A percentile compares a stretch with the other conserved stretches of the same genome.
These are phyloP conservation scores for Tachina lurida DNA, from an alignment of 2,888 invertebrate species.

Conservation along the genomic window DNA sequence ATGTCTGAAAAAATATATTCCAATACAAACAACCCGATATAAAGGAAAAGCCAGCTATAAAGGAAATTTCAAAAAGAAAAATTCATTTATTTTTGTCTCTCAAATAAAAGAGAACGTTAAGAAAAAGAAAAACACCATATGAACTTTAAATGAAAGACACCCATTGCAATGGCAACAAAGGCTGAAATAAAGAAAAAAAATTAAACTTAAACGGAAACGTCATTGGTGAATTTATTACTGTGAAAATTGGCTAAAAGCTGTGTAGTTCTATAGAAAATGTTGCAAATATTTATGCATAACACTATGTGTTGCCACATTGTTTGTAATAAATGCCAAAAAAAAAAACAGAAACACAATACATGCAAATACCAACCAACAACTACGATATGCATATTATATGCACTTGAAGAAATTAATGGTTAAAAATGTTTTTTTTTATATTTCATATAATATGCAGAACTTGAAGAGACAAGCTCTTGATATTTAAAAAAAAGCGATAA, in stretches of 20 bases:
- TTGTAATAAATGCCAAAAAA: constrained; percentile 47
- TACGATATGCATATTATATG: too few species aligned
- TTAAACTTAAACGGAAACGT: constrained; percentile 61
- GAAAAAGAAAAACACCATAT: background rate
- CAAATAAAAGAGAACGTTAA: constrained; percentile 4
- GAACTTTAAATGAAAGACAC: constrained; percentile 31
- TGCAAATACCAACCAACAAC: background rate
- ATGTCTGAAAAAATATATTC: constrained; percentile 23
- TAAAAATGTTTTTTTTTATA: too few species aligned
- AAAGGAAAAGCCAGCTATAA: constrained; percentile 11
- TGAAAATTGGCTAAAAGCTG: constrained; percentile 65
- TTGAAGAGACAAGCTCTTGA: too few species aligned
- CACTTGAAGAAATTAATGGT: background rate
- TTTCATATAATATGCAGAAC: too few species aligned
- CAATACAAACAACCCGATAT: constrained; percentile 12
- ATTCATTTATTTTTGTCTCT: background rate
- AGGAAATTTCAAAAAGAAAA: constrained; percentile 23
- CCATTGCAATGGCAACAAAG: constrained; percentile 4
- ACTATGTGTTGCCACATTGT: constrained; percentile 60
- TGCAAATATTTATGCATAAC: constrained; percentile 59
- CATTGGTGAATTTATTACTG: constrained; percentile 66
- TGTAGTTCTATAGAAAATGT: constrained; percentile 37
- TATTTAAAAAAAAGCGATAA: too few species aligned
- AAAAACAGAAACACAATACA: background rate
- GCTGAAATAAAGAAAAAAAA: background rate